Base-by-base conservation (phyloP, 2,113 vertebrate genomes). In the Plotosus lineatus region DNA sequence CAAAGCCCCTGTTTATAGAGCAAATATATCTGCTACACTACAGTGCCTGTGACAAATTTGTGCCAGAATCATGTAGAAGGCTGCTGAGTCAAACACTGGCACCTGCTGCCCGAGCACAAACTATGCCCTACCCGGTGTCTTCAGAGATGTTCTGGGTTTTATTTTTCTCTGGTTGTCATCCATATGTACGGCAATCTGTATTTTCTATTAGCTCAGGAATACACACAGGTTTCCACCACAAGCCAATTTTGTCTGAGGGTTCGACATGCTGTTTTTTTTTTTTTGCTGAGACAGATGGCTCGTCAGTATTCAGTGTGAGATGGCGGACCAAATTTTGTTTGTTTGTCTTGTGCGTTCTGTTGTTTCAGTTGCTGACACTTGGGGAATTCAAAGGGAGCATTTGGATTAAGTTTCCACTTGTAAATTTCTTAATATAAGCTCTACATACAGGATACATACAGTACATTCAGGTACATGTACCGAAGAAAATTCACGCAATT, bases 201-300 rank as follows among this genome's bases (percentile, higher is more conserved):
- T 84, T 87, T 81, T 75, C 61, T 71, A 80, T 80, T 85, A 85
- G 80, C 80, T 51, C 69, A 51, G 74, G 77, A 79, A 82, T 78
- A 78, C 83, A 80, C 77, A 78, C 58, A 66, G 80, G 42, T 63
- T 68, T 76, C 42, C 44, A 73, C 60, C 44, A 80, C 61, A 81
- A 85, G 80, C 79, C 84, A 82, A 79, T 75, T n/a, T 60, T 82
- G 74, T 87, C 79, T 80, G 86, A 58, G 53, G 82, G 51, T 85
- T 79, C 86, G 77, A 53, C 86, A 84, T 85, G 84, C 81, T 85
- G 86, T 85, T 85, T 83, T 84, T 77, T 79, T 85, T 85, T 83
- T 84, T 77, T 79, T 51, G 36, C 42, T 74, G 56, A 60, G 77
- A 85, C 86, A 87, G 86, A 87, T 87, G 84, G 84, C 82, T 83